Base-by-base conservation (phyloP, 53 echinoderm and acorn worm genomes). In the Holothuria leucospilota region DNA sequence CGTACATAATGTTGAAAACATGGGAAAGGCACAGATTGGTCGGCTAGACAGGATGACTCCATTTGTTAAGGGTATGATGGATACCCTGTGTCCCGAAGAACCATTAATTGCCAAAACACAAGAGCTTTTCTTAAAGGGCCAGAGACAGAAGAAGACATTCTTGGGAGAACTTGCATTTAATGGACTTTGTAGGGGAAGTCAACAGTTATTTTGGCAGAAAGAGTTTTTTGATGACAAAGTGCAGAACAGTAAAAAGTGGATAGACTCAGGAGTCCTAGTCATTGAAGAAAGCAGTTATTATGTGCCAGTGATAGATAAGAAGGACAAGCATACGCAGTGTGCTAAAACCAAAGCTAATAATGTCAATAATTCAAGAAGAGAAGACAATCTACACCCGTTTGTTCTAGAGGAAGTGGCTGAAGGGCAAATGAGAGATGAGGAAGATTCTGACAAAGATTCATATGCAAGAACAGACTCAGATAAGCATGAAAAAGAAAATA, bases 181-280 rank as follows among this genome's bases (percentile, higher is more conserved):
- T 72, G 72, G 72, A 41, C 72, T 72, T 23, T 72, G 72, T 41
- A 72, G 72, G 42, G 72, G 72, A 41, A 72, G 15, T 5, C 72
- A 72, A 41, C 72, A 72, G 41, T 72, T 72, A 25, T 20, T 23
- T 20, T 72, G 72, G 72, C 72, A 72, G 42, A 72, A 41, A 72
- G 20, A 72, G 4, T 72, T 72, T 72, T 39, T 72, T 20, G 72
- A 40, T 5, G 10, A 9, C 4, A 46, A 72, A 39, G 25, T 72
- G 7, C n/a, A 41, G 8, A 72, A 72, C 39, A 72, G 72, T 41
- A 72, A 72, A 72, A 20, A 39, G 24, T 72, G 72, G 72, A 40
- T 72, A 40, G 72, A 72, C 25, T 72, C 72, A 40, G 72, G 72
- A 20, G 49, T 72, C 41, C 9, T 72, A n/a, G 72, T 72, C 20